Conservation (phyloP, 2,888 invertebrate genomes). For the Lasioglossum marginatum region DNA sequence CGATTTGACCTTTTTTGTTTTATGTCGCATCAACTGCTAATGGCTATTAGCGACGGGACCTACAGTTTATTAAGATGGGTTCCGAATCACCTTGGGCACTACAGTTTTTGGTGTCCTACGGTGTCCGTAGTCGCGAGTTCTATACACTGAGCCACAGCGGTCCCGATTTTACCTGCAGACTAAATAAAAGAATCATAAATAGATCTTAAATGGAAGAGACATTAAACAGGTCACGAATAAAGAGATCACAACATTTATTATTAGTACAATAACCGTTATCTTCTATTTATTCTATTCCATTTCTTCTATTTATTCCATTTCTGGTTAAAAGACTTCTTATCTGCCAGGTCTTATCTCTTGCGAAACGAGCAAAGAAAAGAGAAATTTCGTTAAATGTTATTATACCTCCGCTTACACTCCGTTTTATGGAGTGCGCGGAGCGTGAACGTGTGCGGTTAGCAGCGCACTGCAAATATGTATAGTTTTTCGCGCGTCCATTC, state of each 20-base stretch:
- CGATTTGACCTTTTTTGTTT: no score
- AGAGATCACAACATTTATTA: background rate
- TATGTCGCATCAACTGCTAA: no score
- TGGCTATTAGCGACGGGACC: no score
- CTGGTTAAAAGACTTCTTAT: background rate
- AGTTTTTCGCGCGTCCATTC: conserved; percentile 5
- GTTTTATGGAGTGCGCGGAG: background rate
- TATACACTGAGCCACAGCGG: no score
- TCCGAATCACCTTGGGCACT: no score
- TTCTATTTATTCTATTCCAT: background rate
- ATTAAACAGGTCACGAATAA: background rate
- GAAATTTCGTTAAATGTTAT: background rate
- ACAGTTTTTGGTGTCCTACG: no score
- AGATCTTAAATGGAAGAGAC: no score
- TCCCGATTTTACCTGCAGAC: no score
- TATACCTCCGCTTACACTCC: background rate
- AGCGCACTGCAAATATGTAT: background rate
- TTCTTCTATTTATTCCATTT: background rate
- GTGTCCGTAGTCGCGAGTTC: no score
- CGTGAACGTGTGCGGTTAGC: background rate
- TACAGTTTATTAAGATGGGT: no score
- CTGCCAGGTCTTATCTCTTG: background rate
- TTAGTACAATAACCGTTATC: background rate
- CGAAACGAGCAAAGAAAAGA: background rate
- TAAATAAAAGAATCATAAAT: no score